Conservation (phyloP, 2,888 invertebrate species). For the Philaethria dido region DNA sequence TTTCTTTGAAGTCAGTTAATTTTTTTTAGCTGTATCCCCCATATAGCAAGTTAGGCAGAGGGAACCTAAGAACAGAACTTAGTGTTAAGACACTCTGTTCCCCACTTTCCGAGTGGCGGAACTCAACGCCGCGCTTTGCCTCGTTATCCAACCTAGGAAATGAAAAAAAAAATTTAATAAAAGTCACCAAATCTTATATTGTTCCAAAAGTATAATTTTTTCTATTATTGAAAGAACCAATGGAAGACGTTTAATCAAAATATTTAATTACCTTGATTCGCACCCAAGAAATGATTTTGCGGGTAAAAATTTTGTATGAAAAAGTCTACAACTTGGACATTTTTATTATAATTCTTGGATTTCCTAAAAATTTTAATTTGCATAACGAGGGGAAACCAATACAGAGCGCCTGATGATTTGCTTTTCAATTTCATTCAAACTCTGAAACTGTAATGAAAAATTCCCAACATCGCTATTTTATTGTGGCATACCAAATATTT, state of each 20-base stretch:
- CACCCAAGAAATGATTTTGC: neutral
- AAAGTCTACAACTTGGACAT: neutral
- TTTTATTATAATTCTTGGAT: constrained; percentile 18
- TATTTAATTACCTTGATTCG: constrained; percentile 15
- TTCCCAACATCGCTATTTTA: constrained; percentile 31
- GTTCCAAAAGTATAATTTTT: neutral
- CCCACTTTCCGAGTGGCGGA: too few relatives aligned
- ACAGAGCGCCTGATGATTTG: constrained; percentile 41
- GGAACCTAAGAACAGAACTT: too few relatives aligned
- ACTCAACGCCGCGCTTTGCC: too few relatives aligned
- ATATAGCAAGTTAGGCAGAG: too few relatives aligned
- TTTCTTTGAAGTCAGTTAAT: too few relatives aligned
- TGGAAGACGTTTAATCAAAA: constrained; percentile 4
- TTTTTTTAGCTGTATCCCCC: too few relatives aligned
- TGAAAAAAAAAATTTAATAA: neutral
- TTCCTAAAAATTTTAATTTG: constrained; percentile 32
- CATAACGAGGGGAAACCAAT: constrained; percentile 31
- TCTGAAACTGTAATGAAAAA: constrained; percentile 42
- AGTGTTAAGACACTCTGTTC: too few relatives aligned
- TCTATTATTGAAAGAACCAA: constrained; percentile 1
- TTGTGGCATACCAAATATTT: constrained; percentile 16
- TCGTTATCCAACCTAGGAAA: too few relatives aligned
- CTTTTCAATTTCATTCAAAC: constrained; percentile 31
- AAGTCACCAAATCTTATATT: neutral
- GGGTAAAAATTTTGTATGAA: neutral